These are phyloP conservation scores for Sorex fumeus DNA, from an alignment of 2,113 vertebrate genomes.

Conservation along the genomic window DNA sequence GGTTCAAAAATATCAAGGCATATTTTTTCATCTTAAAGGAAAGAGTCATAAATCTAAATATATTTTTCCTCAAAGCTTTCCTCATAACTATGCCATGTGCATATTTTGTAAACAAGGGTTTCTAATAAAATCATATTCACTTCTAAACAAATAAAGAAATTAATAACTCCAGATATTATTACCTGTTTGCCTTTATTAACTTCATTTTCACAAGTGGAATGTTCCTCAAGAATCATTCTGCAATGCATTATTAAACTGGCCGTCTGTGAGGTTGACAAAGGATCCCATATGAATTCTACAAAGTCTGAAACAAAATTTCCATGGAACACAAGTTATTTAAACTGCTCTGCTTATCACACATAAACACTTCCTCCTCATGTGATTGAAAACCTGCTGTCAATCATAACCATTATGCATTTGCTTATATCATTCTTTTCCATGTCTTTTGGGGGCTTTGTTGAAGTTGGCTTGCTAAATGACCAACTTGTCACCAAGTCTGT, in stretches of 20 bases:
- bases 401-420: background rate
- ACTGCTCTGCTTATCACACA: background rate
- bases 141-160: slow-evolving; percentile 33
- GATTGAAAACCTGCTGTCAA: background rate
- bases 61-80: background rate
- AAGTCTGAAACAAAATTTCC: slow-evolving; percentile 87
- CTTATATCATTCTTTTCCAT: background rate
- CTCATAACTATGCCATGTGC: background rate
- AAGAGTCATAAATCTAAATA: slow-evolving; percentile 2
- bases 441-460: background rate
- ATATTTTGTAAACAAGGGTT: slow-evolving; percentile 26
- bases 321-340: slow-evolving; percentile 29
- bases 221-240: slow-evolving; percentile 89
- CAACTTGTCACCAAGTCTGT: background rate
- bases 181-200: slow-evolving; percentile 92
- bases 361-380: background rate
- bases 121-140: slow-evolving; percentile 15
- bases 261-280: slow-evolving; percentile 92
- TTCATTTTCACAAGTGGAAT: slow-evolving; percentile 87
- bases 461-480: background rate
- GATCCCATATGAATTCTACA: slow-evolving; percentile 94
- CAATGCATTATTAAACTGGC: slow-evolving; percentile 90
- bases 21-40: background rate
- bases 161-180: slow-evolving; percentile 55
- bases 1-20: background rate